Conservation (phyloP, 2,888 invertebrate species). For the Mimas tiliae region DNA sequence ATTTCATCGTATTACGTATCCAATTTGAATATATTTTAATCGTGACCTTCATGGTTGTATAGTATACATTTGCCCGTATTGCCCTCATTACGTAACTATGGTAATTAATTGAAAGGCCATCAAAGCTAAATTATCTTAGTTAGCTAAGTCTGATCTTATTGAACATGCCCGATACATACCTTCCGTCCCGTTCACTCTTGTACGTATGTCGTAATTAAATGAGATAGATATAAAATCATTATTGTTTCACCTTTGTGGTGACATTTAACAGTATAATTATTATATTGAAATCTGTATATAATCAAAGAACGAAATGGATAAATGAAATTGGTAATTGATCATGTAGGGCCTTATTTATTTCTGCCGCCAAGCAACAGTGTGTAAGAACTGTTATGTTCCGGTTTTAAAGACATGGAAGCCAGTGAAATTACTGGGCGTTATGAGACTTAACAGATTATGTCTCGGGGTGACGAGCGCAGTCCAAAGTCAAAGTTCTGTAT, state of each 20-base stretch:
- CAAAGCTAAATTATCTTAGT: slow-evolving; percentile 18
- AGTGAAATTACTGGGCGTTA: too few species aligned
- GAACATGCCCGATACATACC: neutral
- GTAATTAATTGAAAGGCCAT: slow-evolving; percentile 23
- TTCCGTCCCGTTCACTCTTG: neutral
- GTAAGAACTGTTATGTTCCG: too few species aligned
- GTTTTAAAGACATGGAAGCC: too few species aligned
- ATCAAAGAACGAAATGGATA: too few species aligned
- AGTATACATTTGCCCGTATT: neutral
- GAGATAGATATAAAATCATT: neutral
- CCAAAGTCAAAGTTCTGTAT: too few species aligned
- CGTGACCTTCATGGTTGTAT: neutral
- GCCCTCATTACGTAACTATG: slow-evolving; percentile 17
- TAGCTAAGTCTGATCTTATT: slow-evolving; percentile 20
- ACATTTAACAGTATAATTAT: neutral
- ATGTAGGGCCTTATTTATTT: too few species aligned
- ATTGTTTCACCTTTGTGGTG: neutral
- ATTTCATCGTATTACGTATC: neutral
- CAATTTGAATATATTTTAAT: neutral
- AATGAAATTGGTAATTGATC: too few species aligned
- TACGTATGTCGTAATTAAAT: too few species aligned
- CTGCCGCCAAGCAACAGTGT: too few species aligned
- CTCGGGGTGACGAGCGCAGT: too few species aligned
- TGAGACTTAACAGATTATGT: too few species aligned
- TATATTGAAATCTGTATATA: too few species aligned